Evolutionary conservation across 1,140 invertebrate genomes (phyloP).

Genomic region (Halyomorpha halys): DNA sequence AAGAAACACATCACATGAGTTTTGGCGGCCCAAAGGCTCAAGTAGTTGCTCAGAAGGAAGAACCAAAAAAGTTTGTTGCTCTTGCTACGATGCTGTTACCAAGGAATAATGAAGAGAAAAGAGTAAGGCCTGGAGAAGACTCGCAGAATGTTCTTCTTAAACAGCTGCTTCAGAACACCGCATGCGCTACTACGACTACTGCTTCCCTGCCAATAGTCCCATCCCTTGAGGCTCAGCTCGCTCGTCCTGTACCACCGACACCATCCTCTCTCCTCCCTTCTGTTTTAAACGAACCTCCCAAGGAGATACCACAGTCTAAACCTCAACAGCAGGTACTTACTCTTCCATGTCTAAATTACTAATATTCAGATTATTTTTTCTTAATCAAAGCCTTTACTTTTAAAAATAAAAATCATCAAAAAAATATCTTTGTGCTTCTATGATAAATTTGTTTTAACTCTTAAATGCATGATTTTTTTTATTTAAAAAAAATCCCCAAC

Average conservation of each 20-base stretch:
- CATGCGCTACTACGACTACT: constrained; percentile 46
- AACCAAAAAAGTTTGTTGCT: constrained; percentile 29
- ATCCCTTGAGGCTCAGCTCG: constrained; percentile 60
- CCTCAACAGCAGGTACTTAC: neutral
- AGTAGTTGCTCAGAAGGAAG: constrained; percentile 22
- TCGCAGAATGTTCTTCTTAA: constrained; percentile 80
- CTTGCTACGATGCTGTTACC: constrained; percentile 29
- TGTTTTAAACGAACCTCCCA: constrained; percentile 29
- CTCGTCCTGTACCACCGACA: constrained; percentile 54
- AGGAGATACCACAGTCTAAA: constrained; percentile 19
- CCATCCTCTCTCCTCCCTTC: constrained; percentile 40
- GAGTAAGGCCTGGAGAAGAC: constrained; percentile 20
- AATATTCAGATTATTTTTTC: too few species aligned
- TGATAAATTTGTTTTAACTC: too few species aligned
- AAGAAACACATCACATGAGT: constrained; percentile 26
- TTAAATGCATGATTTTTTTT: too few species aligned
- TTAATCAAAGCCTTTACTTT: too few species aligned
- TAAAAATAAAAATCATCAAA: too few species aligned
- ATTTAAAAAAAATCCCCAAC: too few species aligned
- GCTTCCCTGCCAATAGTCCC: constrained; percentile 55
- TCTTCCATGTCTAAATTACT: too few species aligned
- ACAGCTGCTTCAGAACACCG: constrained; percentile 78
- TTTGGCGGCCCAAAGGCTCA: constrained; percentile 14
- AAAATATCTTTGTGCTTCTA: too few species aligned
- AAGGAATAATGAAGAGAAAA: constrained; percentile 27